A percentile compares a stretch with the other conserved stretches of the same genome.
Conservation (phyloP, 2,797 vertebrate genomes). For the Hafferia zeledoni region DNA sequence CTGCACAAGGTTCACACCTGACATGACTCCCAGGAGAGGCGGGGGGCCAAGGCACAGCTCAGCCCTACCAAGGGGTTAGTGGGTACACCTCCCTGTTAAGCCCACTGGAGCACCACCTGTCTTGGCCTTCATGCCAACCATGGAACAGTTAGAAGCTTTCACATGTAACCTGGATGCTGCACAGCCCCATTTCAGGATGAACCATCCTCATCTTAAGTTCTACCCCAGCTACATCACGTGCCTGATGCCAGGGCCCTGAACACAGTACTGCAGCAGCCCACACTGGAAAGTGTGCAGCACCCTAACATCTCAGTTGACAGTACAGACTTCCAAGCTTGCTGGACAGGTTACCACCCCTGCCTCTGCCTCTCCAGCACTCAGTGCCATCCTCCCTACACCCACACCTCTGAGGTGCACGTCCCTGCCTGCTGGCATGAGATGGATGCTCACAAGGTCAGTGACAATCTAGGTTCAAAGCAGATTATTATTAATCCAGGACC, state of each 20-base stretch:
- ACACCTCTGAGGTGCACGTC: fast-evolving
- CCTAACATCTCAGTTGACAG: neutral
- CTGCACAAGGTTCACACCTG: fast-evolving
- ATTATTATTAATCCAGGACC: neutral
- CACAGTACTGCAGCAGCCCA: neutral
- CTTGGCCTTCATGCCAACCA: fast-evolving
- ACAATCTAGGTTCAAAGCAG: neutral
- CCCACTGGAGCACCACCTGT: neutral
- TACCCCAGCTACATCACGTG: neutral
- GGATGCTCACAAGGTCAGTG: neutral
- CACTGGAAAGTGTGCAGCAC: neutral
- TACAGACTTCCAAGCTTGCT: neutral
- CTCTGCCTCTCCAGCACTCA: neutral
- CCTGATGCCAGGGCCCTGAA: neutral
- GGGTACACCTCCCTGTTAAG: neutral
- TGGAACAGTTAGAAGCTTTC: neutral
- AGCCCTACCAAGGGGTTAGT: neutral
- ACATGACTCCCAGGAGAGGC: neutral
- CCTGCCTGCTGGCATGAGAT: neutral
- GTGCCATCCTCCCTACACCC: neutral
- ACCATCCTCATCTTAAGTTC: neutral
- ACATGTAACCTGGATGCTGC: neutral
- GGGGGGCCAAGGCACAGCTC: neutral
- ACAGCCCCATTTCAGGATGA: neutral
- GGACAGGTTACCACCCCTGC: neutral